Base-by-base conservation (phyloP, 1,140 invertebrate genomes). In the Tetramorium alpestre region DNA sequence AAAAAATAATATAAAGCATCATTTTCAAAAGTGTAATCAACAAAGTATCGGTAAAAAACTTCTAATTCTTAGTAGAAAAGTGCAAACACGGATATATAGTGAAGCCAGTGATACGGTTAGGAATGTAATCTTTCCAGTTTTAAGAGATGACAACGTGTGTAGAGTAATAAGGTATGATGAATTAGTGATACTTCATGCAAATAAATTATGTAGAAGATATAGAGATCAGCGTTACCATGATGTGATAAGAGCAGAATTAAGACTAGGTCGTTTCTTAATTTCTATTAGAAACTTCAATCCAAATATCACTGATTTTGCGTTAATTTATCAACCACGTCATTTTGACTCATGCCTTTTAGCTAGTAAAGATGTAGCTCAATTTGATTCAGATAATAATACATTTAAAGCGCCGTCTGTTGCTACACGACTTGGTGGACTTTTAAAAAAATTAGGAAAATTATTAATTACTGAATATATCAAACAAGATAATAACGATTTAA, bases 161-260 rank as follows among this genome's bases (percentile, higher is more conserved):
- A 28, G 11, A 51, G 7, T 51, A 11, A 54, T 72, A 16, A 72
- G 69, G 33, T 72, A 72, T 72, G 69, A 72, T 33, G 44, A 49
- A 28, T 33, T 72, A 33, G 47, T 72, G 28, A 72, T 72, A 51
- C 22, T 51, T 28, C 11, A 16, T 13, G 69, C 44, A 72, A 72
- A 72, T 72, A 72, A 51, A 72, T 51, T 72, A 51, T 72, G 47
- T 33, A 72, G 16, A 51, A 72, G 33, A 33, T 72, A 33, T 33
- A 51, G 6, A 3, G 16, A 51, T 33, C 69, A 72, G 16, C 69
- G 47, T 54, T 16, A 72, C 10, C 47, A 72, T 72, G 25, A 72
- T 10, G 33, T 72, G 16, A 72, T 70, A 28, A 70, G 47, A 70
- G 44, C 69, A 16, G 44, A 70, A 28, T 49, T 72, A 51, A 72